These are phyloP conservation scores for Eurystomus glaucurus DNA, from an alignment of 2,797 vertebrate species.

Conservation along the genomic window DNA sequence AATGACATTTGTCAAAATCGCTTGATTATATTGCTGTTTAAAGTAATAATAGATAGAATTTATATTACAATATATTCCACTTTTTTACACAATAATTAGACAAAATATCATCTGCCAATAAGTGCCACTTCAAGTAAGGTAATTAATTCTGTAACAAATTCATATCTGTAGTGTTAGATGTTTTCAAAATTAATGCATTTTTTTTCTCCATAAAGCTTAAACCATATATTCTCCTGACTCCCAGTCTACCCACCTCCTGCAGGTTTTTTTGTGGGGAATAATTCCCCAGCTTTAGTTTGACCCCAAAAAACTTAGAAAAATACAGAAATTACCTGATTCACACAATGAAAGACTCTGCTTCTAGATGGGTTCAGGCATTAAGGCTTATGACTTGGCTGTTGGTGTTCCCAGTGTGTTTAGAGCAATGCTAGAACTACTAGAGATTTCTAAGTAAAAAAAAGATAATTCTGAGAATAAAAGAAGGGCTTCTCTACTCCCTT, in stretches of 20 bases:
- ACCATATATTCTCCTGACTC: not conserved
- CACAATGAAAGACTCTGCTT: not conserved
- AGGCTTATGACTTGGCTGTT: not conserved
- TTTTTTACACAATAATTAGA: constrained; percentile 3
- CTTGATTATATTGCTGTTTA: constrained; percentile 7
- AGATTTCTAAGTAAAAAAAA: not conserved
- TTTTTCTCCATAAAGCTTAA: not conserved
- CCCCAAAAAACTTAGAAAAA: not conserved
- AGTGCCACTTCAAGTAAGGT: constrained; percentile 8
- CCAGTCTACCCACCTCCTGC: not conserved
- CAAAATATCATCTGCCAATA: not conserved
- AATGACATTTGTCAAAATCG: not conserved
- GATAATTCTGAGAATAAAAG: not conserved
- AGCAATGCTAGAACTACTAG: not conserved
- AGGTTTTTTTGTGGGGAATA: not conserved
- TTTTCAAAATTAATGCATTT: not conserved
- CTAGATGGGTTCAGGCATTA: not conserved
- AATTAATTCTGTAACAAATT: constrained; percentile 21
- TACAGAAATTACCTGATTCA: fast-evolving
- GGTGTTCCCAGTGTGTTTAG: not conserved
- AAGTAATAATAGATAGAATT: not conserved
- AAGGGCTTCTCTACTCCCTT: not conserved
- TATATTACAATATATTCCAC: not conserved
- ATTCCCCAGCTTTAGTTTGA: not conserved
- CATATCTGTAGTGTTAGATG: not conserved